These are phyloP conservation scores for Andrena flavipes DNA, from an alignment of 2,888 invertebrate species.

Conservation along the genomic window DNA sequence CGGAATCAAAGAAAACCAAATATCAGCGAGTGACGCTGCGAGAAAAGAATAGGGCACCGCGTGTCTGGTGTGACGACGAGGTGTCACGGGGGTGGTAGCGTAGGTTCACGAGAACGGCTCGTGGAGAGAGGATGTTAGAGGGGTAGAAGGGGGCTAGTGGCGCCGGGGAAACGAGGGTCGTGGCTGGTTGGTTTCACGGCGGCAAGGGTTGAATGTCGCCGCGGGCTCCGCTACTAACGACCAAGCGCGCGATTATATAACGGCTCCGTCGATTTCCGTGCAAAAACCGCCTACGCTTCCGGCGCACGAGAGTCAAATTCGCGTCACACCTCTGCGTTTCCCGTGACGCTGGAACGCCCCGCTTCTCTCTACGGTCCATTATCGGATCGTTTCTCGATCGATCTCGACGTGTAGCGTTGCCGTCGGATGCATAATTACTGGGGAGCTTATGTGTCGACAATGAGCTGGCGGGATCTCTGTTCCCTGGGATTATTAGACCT, in stretches of 20 bases:
- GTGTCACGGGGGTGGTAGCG: constrained; percentile 62
- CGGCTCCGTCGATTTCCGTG: constrained; percentile 72
- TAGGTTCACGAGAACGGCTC: constrained; percentile 50
- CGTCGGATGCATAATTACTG: constrained; percentile 33
- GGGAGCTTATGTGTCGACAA: constrained; percentile 23
- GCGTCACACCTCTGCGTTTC: constrained; percentile 46
- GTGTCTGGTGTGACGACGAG: constrained; percentile 61
- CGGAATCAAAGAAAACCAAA: constrained; percentile 75
- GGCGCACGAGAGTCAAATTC: constrained; percentile 65
- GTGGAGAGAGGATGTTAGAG: constrained; percentile 57
- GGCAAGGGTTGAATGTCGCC: constrained; percentile 79
- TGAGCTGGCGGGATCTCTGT: constrained; percentile 4
- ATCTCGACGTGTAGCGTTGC: constrained; percentile 13
- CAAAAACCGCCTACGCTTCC: constrained; percentile 74
- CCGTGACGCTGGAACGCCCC: constrained; percentile 37
- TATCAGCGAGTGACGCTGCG: constrained; percentile 67
- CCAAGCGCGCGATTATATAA: constrained; percentile 76
- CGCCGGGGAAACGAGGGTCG: constrained; percentile 66
- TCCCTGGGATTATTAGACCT: not conserved
- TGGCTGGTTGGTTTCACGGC: constrained; percentile 66
- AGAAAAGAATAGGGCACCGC: constrained; percentile 65
- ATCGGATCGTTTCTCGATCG: constrained; percentile 34
- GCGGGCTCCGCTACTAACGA: constrained; percentile 76
- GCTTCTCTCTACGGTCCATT: constrained; percentile 36
- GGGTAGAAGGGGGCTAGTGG: constrained; percentile 48